Conservation (phyloP, 2,113 vertebrate species). For the Microcebus griseorufus region DNA sequence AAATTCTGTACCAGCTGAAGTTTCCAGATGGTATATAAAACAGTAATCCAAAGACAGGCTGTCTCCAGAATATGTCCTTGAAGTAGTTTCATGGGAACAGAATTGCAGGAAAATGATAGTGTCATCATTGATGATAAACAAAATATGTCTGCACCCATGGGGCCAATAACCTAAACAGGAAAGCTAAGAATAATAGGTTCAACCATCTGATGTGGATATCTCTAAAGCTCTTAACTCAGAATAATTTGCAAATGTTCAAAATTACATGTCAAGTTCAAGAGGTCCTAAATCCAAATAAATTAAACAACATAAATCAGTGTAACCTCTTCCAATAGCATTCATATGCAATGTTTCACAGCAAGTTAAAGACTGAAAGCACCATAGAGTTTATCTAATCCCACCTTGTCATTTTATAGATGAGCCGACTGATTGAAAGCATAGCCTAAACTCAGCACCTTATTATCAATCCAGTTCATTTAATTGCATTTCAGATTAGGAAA, state of each 20-base stretch:
- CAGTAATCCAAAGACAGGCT: slow-evolving; percentile 17
- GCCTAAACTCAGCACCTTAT: neutral
- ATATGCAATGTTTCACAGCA: neutral
- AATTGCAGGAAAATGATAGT: slow-evolving; percentile 5
- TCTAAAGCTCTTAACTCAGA: neutral
- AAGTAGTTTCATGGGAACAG: neutral
- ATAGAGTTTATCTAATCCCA: neutral
- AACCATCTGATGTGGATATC: neutral
- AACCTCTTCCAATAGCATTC: neutral
- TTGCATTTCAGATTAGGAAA: neutral
- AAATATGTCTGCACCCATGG: neutral
- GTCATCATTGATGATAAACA: slow-evolving; percentile 20
- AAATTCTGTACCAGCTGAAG: slow-evolving; percentile 34
- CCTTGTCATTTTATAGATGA: neutral
- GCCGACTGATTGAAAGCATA: neutral
- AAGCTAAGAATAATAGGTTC: neutral
- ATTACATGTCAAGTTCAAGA: neutral
- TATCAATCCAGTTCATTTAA: neutral
- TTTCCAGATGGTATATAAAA: slow-evolving; percentile 49
- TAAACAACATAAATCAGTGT: neutral
- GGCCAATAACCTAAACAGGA: neutral
- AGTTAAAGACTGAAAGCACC: neutral
- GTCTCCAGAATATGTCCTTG: neutral
- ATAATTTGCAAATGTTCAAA: slow-evolving; percentile 35
- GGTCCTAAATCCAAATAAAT: neutral